Evolutionary conservation across 2,888 invertebrate species (phyloP), one percentile per base, ranked within the genome.

Genomic region (Tortricodes alternella): DNA sequence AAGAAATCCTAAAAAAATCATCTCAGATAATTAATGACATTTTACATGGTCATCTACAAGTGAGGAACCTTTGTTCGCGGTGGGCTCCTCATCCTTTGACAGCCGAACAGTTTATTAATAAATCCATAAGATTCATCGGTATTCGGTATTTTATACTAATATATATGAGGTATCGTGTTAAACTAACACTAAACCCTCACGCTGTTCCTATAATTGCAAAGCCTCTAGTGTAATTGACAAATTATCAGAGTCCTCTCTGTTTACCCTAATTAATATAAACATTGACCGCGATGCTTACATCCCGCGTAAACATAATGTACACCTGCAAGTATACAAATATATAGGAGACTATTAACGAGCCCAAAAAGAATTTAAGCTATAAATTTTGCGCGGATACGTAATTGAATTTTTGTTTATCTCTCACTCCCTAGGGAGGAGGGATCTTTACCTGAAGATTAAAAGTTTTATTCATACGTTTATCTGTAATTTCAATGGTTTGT

Each of bases 341-440:
- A 13, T 38, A 5, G 19, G n/a, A 38, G 32, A 39, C 39, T 41
- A 53, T 34, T 34, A 29, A 9, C 21, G 18, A 18, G 38, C 39
- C 32, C 21, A 35, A 27, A 55, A 55, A 55, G 11, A 44, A 49
- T 35, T 35, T 24, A 35, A 5, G 39, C 24, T 53, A 46, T 48
- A 53, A 34, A 43, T 55, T 48, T 34, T 48, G 46, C 19, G 27
- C 29, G 38, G 27, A 13, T 38, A 29, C 35, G 21, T 41, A 55
- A 55, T 43, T 21, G 41, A 43, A 43, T 49, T 43, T 55, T 37
- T 43, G 41, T 55, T 48, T 55, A 55, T 49, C 41, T 35, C 16
- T 9, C 11, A 49, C 24, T 34, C 39, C 27, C 16, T 8, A 9
- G 37, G 29, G 48, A 48, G 21, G 3, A n/a, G 5, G 46, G 21